A percentile compares a stretch with the other conserved stretches of the same genome.
phyloP scores from a whole-genome alignment of 2,888 invertebrate genomes.

The Pseudoips prasinana region DNA sequence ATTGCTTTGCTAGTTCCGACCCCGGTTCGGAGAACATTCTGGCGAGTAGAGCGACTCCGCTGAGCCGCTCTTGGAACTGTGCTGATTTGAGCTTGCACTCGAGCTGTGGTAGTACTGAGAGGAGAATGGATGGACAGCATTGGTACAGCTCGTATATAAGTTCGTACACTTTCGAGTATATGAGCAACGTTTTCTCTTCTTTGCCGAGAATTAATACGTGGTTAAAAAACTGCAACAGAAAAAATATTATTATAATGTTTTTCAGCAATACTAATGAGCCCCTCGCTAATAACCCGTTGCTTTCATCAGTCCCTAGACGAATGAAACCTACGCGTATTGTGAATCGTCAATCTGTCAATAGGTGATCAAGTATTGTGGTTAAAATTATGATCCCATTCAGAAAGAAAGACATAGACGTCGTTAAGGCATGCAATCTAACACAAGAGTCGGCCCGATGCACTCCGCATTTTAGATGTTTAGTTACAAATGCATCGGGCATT shows the following conservation, averaged over 20 bases:
- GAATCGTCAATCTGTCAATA: no score
- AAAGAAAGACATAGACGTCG: no score
- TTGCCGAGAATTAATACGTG: constrained; percentile 96
- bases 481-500: no score
- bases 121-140: constrained; percentile 93
- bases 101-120: constrained; percentile 95
- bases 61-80: constrained; percentile 92
- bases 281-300: no score
- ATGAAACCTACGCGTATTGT: no score
- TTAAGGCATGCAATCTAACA: no score
- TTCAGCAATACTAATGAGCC: not conserved
- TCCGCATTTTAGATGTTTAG: no score
- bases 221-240: constrained; percentile 92
- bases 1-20: constrained; percentile 93
- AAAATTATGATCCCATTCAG: no score
- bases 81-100: constrained; percentile 97
- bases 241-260: constrained; percentile 1
- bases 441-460: no score
- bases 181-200: constrained; percentile 90
- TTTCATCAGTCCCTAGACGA: no score
- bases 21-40: constrained; percentile 98
- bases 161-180: constrained; percentile 94
- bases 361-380: no score
- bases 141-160: constrained; percentile 97
- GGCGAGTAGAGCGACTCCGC: constrained; percentile 93